A percentile compares a stretch with the other conserved stretches of the same genome.
These are phyloP conservation scores for Drosophila erecta DNA, from an alignment of 1,140 invertebrate genomes.

Conservation along the genomic window DNA sequence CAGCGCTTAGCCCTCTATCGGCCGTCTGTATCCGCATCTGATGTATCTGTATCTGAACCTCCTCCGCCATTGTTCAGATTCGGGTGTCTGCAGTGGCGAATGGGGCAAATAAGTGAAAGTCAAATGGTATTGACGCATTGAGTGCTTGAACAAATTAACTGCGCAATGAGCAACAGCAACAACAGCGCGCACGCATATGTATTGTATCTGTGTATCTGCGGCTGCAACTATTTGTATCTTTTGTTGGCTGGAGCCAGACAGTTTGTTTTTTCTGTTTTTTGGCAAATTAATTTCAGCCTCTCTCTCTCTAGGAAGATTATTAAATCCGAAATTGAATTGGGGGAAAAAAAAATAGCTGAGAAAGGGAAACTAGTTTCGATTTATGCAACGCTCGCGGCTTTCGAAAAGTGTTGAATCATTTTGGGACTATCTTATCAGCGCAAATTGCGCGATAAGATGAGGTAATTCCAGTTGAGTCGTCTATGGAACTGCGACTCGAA, in stretches of 20 bases:
- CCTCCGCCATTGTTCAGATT: slow-evolving; percentile 44
- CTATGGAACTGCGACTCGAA: not conserved
- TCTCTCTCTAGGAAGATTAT: slow-evolving; percentile 47
- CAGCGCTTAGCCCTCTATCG: slow-evolving; percentile 3
- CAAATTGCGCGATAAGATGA: not conserved
- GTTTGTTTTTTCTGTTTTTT: slow-evolving; percentile 41
- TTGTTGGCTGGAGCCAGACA: slow-evolving; percentile 26
- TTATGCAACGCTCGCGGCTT: slow-evolving; percentile 40
- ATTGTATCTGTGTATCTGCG: slow-evolving; percentile 28
- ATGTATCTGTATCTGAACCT: slow-evolving; percentile 24
- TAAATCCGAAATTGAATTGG: slow-evolving; percentile 41
- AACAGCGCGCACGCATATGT: slow-evolving; percentile 10
- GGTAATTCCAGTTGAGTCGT: slow-evolving; percentile 19
- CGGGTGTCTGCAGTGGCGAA: slow-evolving; percentile 45
- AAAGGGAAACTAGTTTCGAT: slow-evolving; percentile 55
- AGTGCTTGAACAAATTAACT: slow-evolving; percentile 80
- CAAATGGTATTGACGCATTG: slow-evolving; percentile 81
- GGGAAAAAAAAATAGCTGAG: slow-evolving; percentile 2
- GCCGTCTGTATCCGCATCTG: slow-evolving; percentile 2
- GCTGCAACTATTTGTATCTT: slow-evolving; percentile 53
- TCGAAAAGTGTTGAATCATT: slow-evolving; percentile 39
- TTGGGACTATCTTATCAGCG: slow-evolving; percentile 26
- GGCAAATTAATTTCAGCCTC: slow-evolving; percentile 49
- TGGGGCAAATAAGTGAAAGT: slow-evolving; percentile 75
- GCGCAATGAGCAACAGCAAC: slow-evolving; percentile 65